Evolutionary conservation across 1,140 invertebrate species (phyloP).

Genomic region (Lepidurus couesii): DNA sequence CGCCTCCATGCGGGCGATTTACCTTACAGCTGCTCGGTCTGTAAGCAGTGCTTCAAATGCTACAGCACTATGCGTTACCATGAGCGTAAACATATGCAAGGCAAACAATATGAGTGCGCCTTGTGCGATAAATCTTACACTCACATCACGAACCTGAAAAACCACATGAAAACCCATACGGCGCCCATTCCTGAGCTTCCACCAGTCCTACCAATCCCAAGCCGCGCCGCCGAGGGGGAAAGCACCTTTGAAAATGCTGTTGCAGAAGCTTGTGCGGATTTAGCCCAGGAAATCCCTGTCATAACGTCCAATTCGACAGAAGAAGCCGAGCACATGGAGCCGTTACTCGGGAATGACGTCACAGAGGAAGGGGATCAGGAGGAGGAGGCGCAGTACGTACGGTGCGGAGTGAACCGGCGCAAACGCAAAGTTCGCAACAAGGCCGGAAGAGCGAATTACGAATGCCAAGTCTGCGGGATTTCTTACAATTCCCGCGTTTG

Average conservation of each 20-base stretch:
- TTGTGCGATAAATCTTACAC: background rate
- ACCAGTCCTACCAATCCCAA: background rate
- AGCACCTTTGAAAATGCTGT: background rate
- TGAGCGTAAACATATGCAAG: background rate
- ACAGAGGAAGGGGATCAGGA: background rate
- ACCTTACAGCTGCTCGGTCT: background rate
- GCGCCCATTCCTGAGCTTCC: background rate
- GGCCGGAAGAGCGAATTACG: background rate
- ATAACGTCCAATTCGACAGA: background rate
- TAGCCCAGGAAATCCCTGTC: background rate
- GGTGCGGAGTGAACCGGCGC: background rate
- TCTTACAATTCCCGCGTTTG: background rate
- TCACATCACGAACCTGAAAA: background rate
- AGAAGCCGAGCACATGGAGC: background rate
- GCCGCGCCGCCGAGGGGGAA: background rate
- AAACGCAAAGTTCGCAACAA: constrained; percentile 3
- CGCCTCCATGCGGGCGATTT: background rate
- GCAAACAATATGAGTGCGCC: background rate
- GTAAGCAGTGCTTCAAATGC: background rate
- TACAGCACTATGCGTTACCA: constrained; percentile 13
- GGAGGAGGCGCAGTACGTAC: background rate
- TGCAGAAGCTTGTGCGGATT: background rate
- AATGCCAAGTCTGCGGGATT: constrained; percentile 2
- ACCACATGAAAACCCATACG: background rate
- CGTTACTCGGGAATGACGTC: background rate